Percentiles rank a stretch among this genome's conserved stretches.
Evolutionary conservation across 1,140 invertebrate species (phyloP).

Genomic region (Lanistes nyassanus): DNA sequence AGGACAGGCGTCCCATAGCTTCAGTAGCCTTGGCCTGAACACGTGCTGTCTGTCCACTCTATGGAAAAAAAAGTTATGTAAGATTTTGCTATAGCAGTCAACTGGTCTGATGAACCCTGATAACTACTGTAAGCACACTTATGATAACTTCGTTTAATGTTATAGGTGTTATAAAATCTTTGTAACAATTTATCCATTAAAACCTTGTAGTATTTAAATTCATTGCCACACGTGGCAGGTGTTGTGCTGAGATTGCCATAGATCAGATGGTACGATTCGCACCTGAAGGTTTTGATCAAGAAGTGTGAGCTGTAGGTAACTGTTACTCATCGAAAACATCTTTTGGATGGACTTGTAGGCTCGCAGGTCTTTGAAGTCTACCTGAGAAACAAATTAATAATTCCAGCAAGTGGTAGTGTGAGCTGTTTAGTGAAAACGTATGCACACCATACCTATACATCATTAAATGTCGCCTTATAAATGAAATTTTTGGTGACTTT

Average conservation of each 20-base stretch:
- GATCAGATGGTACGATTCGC: too few species aligned
- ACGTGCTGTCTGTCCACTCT: constrained; percentile 10
- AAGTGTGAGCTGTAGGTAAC: constrained; percentile 14
- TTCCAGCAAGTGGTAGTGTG: not conserved
- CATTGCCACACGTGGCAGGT: not conserved
- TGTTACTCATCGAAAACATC: constrained; percentile 22
- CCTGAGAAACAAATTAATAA: not conserved
- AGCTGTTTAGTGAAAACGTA: not conserved
- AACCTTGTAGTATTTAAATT: not conserved
- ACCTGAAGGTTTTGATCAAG: constrained; percentile 4
- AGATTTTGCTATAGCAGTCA: not conserved
- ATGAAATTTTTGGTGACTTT: not conserved
- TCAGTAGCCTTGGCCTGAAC: constrained; percentile 10
- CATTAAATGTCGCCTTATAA: not conserved
- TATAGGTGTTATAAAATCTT: not conserved
- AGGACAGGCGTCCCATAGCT: constrained; percentile 2
- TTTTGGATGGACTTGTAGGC: constrained; percentile 1
- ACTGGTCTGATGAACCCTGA: not conserved
- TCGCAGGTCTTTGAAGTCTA: not conserved
- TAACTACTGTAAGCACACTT: not conserved
- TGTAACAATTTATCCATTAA: not conserved
- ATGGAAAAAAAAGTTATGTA: not conserved
- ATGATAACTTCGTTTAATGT: not conserved
- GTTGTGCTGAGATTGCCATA: too few species aligned
- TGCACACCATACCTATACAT: not conserved